Conservation (phyloP, 2,888 invertebrate species). For the Tupiocoris notatus region DNA sequence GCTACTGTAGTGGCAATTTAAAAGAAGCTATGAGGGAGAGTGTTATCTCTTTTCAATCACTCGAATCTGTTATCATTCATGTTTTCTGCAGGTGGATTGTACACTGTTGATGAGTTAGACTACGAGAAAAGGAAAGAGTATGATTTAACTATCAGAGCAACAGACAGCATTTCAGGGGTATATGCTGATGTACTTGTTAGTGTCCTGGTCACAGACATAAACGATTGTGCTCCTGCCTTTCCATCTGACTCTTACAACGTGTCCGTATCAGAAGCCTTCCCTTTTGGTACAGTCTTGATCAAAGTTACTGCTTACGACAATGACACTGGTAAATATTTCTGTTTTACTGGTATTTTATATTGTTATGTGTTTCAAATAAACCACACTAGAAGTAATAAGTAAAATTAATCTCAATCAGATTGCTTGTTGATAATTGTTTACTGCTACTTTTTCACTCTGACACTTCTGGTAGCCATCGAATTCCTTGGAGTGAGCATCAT, state of each 20-base stretch:
- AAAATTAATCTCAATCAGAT: too few relatives aligned
- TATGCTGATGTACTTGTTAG: slow-evolving; percentile 82
- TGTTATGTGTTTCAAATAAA: not conserved
- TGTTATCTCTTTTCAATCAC: too few relatives aligned
- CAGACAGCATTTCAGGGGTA: slow-evolving; percentile 86
- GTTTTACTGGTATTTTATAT: too few relatives aligned
- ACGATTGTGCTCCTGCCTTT: slow-evolving; percentile 88
- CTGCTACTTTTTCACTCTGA: too few relatives aligned
- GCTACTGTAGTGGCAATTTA: too few relatives aligned
- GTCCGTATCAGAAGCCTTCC: slow-evolving; percentile 77
- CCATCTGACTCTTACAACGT: slow-evolving; percentile 75
- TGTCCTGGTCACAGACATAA: slow-evolving; percentile 78
- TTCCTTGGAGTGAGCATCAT: too few relatives aligned
- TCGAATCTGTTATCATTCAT: too few relatives aligned
- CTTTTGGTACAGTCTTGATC: slow-evolving; percentile 69
- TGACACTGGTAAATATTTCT: slow-evolving; percentile 63
- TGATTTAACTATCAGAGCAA: slow-evolving; percentile 79
- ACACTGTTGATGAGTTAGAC: slow-evolving; percentile 57
- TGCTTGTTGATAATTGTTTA: too few relatives aligned
- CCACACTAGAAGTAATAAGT: not conserved
- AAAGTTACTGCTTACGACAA: slow-evolving; percentile 73
- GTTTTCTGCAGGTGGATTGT: slow-evolving; percentile 40
- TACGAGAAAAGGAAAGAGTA: slow-evolving; percentile 77
- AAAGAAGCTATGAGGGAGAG: too few relatives aligned
- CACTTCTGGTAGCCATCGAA: too few relatives aligned